Evolutionary conservation across 1,140 invertebrate species (phyloP), one percentile per base, ranked within the genome.

Genomic region (Monomorium pharaonis): DNA sequence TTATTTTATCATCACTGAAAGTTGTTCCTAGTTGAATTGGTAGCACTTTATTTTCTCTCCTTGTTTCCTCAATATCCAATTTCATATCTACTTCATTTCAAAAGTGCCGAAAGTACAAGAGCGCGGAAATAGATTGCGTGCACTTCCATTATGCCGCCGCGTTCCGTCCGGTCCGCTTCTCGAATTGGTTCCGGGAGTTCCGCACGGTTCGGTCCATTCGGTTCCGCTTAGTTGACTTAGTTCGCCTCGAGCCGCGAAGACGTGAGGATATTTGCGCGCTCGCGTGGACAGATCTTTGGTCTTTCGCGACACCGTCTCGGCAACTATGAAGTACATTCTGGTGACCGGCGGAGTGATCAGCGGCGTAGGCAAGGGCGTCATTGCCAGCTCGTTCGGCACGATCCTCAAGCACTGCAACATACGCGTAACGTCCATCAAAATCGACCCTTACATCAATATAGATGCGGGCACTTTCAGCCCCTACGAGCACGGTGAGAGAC

Each of bases 391-490:
- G 75, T 97, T 99, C 94, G 99, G 99, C 33, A 98, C 98, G 58
- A 97, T 99, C 90, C 95, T 99, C n/a, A 99, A 99, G 96, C 97
- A 98, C 88, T 98, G 98, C 93, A 98, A 98, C 10, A 97, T 99
- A 75, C 96, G 97, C 93, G 98, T 99, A 16, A 99, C 99, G 42
- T 98, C 98, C 27, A 99, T 99, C 90, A 99, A 99, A 96, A 99
- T 99, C 92, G 99, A 99, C 95, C 99, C 99, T 0, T 99, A 99
- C 93, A 98, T 99, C 81, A 99, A 99, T 95, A 99, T 99, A 89
- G 99, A 99, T 95, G 99, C 99, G 90, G 99, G 99, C 81, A 99
- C 99, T 63, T 99, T 99, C 95, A 99, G 98, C 2, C 99, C 99
- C 0, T 99, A 99, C 95, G 99, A 99, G 94, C 99, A 99, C 95